A percentile compares a stretch with the other conserved stretches of the same genome.
These are phyloP conservation scores for Orthonevra nobilis DNA, from an alignment of 2,888 invertebrate genomes.

Conservation along the genomic window DNA sequence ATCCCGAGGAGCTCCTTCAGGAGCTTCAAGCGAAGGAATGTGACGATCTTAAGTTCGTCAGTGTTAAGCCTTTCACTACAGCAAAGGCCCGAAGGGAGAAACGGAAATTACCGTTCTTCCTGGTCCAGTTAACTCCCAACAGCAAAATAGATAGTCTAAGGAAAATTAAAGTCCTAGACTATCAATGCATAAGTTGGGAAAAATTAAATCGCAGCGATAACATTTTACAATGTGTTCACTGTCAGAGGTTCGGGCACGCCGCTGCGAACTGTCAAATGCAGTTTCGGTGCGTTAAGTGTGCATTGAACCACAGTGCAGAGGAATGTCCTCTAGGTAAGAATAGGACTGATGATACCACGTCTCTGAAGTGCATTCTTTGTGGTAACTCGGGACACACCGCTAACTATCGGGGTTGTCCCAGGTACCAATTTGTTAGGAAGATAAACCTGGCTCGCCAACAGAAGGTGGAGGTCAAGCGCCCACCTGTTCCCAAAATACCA, in stretches of 20 bases:
- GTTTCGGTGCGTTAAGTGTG: slow-evolving; percentile 2
- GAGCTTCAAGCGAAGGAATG: too few relatives aligned
- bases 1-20: too few relatives aligned
- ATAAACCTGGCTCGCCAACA: background rate
- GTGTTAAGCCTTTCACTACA: background rate
- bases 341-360: background rate
- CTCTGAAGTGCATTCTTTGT: background rate
- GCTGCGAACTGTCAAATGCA: slow-evolving; percentile 15
- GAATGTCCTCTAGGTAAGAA: background rate
- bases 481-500: background rate
- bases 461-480: background rate
- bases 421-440: too few relatives aligned
- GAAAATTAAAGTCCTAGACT: background rate
- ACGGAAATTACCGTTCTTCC: background rate
- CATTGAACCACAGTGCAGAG: background rate
- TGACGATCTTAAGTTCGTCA: too few relatives aligned
- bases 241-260: slow-evolving; percentile 9
- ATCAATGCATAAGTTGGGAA: background rate
- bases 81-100: background rate
- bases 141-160: background rate
- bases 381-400: background rate
- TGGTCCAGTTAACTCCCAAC: background rate
- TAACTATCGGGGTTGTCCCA: background rate
- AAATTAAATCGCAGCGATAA: background rate
- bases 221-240: slow-evolving; percentile 5